phyloP scores from a whole-genome alignment of 2,888 invertebrate genomes.

The Drosophila infuscata region DNA sequence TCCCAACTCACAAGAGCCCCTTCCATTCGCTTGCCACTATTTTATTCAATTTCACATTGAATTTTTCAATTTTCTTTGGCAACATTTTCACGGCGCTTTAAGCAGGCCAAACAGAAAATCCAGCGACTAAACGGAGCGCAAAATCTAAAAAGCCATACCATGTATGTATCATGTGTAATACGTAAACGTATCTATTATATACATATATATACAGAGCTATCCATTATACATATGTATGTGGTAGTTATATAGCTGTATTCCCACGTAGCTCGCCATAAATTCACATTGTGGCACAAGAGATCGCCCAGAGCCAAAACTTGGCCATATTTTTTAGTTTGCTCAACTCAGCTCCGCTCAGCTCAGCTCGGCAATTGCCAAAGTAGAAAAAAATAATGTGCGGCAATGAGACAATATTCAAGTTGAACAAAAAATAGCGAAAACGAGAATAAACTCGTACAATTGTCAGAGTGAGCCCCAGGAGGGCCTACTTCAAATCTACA shows the following conservation, averaged over 20 bases:
- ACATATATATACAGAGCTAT: constrained; percentile 12
- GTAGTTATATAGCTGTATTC: constrained; percentile 59
- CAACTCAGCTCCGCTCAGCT: constrained; percentile 46
- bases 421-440: constrained; percentile 38
- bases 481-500: constrained; percentile 74
- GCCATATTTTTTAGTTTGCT: constrained; percentile 76
- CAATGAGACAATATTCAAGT: constrained; percentile 75
- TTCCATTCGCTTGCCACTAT: constrained; percentile 21
- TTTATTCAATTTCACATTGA: constrained; percentile 73
- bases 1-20: background rate
- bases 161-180: constrained; percentile 17
- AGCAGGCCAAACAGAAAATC: constrained; percentile 56
- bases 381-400: constrained; percentile 48
- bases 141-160: constrained; percentile 59
- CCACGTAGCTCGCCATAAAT: constrained; percentile 73
- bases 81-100: constrained; percentile 73
- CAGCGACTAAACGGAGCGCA: constrained; percentile 27
- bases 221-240: constrained; percentile 23
- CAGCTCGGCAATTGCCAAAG: constrained; percentile 67
- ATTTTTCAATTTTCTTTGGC: constrained; percentile 74
- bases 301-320: constrained; percentile 75
- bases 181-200: constrained; percentile 20
- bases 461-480: constrained; percentile 73
- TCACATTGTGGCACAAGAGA: constrained; percentile 72
- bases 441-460: constrained; percentile 64